These are phyloP conservation scores for Lasioglossum vierecki DNA, from an alignment of 2,888 invertebrate species.

Conservation along the genomic window DNA sequence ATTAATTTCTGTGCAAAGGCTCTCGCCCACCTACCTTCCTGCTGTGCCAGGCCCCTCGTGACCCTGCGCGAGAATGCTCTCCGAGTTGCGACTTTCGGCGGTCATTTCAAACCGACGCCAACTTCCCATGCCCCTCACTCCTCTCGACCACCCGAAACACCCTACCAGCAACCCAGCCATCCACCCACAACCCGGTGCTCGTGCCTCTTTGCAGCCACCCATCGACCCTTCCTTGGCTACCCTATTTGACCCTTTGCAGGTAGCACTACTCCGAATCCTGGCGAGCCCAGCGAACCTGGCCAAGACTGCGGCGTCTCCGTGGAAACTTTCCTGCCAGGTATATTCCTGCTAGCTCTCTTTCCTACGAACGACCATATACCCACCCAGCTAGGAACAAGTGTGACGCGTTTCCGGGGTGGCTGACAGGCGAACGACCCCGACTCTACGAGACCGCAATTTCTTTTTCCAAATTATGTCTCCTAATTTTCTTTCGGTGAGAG, in stretches of 20 bases:
- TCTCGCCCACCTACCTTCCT: conserved; percentile 69
- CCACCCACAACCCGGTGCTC: not conserved
- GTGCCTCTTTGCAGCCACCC: conserved; percentile 37
- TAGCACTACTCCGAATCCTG: conserved; percentile 37
- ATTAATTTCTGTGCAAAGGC: conserved; percentile 79
- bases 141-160: not conserved
- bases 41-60: conserved; percentile 63
- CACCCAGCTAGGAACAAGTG: conserved; percentile 8
- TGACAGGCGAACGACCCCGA: conserved; percentile 2
- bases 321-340: conserved; percentile 52
- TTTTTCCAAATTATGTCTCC: not conserved
- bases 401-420: conserved; percentile 6
- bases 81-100: conserved; percentile 73
- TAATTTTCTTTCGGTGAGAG: not conserved
- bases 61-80: conserved; percentile 63
- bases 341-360: conserved; percentile 20
- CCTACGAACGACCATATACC: not conserved
- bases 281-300: conserved; percentile 9
- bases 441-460: not conserved
- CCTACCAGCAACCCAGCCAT: not conserved
- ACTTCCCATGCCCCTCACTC: conserved; percentile 29
- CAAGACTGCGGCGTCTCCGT: conserved; percentile 24
- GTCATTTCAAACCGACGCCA: conserved; percentile 69
- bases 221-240: conserved; percentile 28
- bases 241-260: conserved; percentile 51